Percentiles rank a stretch among this genome's conserved stretches.
phyloP scores from a whole-genome alignment of 2,113 vertebrate species.

The Noctilio leporinus region DNA sequence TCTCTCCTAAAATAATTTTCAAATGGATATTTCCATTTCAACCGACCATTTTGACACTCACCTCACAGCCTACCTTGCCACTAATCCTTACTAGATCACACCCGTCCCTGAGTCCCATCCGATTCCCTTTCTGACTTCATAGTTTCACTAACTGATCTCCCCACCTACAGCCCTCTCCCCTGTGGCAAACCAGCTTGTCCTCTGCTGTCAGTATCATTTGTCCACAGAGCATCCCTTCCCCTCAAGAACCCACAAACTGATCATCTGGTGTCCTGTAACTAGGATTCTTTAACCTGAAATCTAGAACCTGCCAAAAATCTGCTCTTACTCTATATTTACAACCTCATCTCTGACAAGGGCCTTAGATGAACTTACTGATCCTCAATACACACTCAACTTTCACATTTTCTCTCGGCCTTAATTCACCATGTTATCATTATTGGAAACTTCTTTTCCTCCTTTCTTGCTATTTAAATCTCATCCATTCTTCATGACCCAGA shows the following conservation, averaged over 20 bases:
- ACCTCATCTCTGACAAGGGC: not conserved
- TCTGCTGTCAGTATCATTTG: not conserved
- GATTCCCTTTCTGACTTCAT: not conserved
- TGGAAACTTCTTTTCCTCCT: not conserved
- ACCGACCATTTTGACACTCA: not conserved
- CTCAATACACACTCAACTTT: not conserved
- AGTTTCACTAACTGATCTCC: too few species aligned
- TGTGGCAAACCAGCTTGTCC: not conserved
- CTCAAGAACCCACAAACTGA: not conserved
- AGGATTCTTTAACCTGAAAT: not conserved
- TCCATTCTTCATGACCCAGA: not conserved
- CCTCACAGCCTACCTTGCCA: not conserved
- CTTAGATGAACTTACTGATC: not conserved
- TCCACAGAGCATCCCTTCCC: not conserved
- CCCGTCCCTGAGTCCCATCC: accelerated
- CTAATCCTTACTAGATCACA: too few species aligned
- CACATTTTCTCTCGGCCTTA: not conserved
- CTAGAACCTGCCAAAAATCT: not conserved
- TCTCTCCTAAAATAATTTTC: not conserved
- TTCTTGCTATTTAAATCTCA: not conserved
- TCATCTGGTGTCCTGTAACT: not conserved
- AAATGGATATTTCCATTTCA: not conserved
- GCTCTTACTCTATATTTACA: not conserved
- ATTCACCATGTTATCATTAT: not conserved
- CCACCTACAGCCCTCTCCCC: not conserved